Evolutionary conservation across 2,113 vertebrate genomes (phyloP), one percentile per base, ranked within the genome.

Genomic region (Spea bombifrons): DNA sequence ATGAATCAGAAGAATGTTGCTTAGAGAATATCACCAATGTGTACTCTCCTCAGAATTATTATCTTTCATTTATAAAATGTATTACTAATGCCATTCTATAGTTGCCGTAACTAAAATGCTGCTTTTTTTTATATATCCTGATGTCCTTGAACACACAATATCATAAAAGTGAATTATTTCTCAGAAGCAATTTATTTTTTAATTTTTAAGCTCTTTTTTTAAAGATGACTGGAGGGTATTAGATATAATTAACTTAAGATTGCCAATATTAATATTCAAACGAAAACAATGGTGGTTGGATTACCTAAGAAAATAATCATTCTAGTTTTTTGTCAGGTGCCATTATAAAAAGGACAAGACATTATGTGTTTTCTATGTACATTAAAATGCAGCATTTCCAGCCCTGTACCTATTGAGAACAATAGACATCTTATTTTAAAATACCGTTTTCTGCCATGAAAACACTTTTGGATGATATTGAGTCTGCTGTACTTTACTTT

Each of bases 181-280:
- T 15, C 61, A 64, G 17, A 16, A 16, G n/a, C 30, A 16, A 64
- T 64, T 64, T 64, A 17, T 64, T 30, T 53, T 53, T 30, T 59
- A 9, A 8, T 1, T 12, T 59, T 59, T 12, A 4, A 13, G 8
- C 30, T 30, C 5, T 64, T 64, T 5, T n/a, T 64, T 17, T 64
- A 64, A 64, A 64, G 61, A 64, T 16, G n/a, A 64, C 61, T 64
- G 17, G 61, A 17, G 13, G 61, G 61, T 16, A 64, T 64, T 16
- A 64, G n/a, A 16, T 4, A 17, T 8, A 64, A 64, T 59, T 59
- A 1, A 30, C 55, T 59, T 59, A 59, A 59, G 50, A 3, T 10
- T 10, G 50, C 7, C 50, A 53, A 53, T 53, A 53, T 7, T 10
- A 53, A 53, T 53, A 53, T 8, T 53, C 10, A 53, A 12, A 8